phyloP scores from a whole-genome alignment of 2,797 vertebrate species.

The Enteromius argenteus region DNA sequence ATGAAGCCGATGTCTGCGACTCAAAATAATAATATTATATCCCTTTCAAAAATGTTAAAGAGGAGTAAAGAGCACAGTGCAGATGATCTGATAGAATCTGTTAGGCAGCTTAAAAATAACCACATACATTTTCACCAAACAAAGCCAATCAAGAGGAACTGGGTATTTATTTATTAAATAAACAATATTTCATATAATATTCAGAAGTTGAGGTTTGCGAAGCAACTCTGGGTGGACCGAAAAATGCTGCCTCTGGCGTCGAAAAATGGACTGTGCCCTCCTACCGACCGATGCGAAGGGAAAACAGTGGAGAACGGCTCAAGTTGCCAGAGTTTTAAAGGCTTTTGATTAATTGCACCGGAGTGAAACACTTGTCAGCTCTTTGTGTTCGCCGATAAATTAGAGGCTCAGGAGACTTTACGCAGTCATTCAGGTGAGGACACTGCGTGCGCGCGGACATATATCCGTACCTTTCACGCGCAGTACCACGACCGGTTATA shows the following conservation, averaged over 20 bases:
- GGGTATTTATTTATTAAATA: not conserved
- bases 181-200: not conserved
- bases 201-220: slow-evolving; percentile 56
- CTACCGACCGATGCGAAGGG: slow-evolving; percentile 66
- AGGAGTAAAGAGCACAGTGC: not conserved
- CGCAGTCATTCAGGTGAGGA: slow-evolving; percentile 74
- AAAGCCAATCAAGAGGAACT: not conserved
- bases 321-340: slow-evolving; percentile 64
- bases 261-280: slow-evolving; percentile 68
- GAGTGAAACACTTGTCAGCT: slow-evolving; percentile 72
- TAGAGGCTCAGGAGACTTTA: slow-evolving; percentile 73
- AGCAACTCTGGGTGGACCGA: slow-evolving; percentile 53
- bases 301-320: slow-evolving; percentile 60
- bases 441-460: slow-evolving; percentile 68
- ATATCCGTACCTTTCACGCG: slow-evolving; percentile 47
- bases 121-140: not conserved
- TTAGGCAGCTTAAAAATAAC: not conserved
- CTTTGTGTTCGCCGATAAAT: slow-evolving; percentile 77
- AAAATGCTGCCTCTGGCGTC: slow-evolving; percentile 74
- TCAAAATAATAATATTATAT: slow-evolving; percentile 71
- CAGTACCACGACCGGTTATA: slow-evolving; percentile 52
- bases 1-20: slow-evolving; percentile 67
- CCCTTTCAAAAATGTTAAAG: slow-evolving; percentile 30
- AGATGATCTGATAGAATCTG: not conserved
- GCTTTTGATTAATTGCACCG: slow-evolving; percentile 78